A percentile compares a stretch with the other conserved stretches of the same genome.
phyloP scores from a whole-genome alignment of 2,113 vertebrate species.

The Hystrix brachyura region DNA sequence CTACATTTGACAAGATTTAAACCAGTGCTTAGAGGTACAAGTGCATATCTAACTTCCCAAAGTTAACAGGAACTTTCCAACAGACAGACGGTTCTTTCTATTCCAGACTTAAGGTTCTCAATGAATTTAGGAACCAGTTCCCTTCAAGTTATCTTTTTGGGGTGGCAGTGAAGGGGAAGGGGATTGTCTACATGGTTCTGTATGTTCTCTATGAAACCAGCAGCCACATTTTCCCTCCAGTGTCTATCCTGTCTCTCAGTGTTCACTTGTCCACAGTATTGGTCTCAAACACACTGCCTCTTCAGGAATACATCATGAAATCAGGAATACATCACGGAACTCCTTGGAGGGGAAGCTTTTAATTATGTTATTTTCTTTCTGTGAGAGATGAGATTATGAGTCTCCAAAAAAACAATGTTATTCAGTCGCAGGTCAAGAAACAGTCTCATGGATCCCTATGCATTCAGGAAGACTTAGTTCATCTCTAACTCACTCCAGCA shows the following conservation, averaged over 20 bases:
- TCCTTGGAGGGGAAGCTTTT: not conserved
- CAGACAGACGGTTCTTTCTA: not conserved
- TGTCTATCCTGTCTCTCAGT: not conserved
- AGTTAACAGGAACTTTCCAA: not conserved
- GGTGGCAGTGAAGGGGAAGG: not conserved
- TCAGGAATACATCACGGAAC: not conserved
- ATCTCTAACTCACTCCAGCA: not conserved
- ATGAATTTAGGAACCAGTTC: not conserved
- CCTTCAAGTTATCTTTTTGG: not conserved
- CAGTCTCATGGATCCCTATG: not conserved
- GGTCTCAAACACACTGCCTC: not conserved
- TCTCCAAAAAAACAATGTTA: not conserved
- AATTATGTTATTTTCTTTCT: not conserved
- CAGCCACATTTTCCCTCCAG: not conserved
- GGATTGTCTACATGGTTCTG: not conserved
- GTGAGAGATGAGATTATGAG: not conserved
- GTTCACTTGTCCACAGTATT: not conserved
- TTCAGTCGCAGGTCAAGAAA: not conserved
- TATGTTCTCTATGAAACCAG: not conserved
- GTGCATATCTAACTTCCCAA: not conserved
- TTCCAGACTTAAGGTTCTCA: not conserved
- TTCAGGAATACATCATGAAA: not conserved
- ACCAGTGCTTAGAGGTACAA: not conserved
- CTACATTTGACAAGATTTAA: not conserved
- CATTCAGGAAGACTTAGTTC: not conserved